A percentile compares a stretch with the other conserved stretches of the same genome.
These are phyloP conservation scores for Pogonus chalceus DNA, from an alignment of 1,140 invertebrate species.

Conservation along the genomic window DNA sequence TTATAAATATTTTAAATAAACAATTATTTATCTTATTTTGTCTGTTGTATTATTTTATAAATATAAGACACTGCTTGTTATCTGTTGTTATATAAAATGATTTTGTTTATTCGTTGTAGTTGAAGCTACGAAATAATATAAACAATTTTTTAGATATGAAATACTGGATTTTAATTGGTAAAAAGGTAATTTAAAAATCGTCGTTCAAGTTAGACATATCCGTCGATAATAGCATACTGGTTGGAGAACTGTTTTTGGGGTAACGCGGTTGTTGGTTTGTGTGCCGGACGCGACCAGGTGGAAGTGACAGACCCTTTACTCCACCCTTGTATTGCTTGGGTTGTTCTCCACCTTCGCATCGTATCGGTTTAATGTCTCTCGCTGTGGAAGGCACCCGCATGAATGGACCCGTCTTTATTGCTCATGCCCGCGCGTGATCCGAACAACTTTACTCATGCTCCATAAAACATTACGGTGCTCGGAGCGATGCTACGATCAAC, in stretches of 20 bases:
- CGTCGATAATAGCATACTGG: no score
- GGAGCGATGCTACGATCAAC: background rate
- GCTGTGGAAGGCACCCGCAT: conserved; percentile 3
- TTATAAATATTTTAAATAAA: no score
- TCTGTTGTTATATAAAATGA: no score
- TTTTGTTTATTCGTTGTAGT: no score
- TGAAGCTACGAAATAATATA: no score
- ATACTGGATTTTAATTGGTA: no score
- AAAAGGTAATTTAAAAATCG: no score
- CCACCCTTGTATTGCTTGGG: background rate
- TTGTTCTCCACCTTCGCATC: background rate
- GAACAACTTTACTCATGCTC: conserved; percentile 15
- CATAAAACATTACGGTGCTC: conserved; percentile 12
- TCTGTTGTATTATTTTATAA: no score
- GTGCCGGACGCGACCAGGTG: conserved; percentile 5
- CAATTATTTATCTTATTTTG: no score
- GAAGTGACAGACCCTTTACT: background rate
- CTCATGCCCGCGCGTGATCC: conserved; percentile 9
- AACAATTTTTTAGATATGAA: no score
- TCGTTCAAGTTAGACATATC: no score
- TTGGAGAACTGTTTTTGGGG: background rate
- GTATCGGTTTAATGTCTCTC: conserved; percentile 1
- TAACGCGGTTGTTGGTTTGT: background rate
- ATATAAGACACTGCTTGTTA: no score
- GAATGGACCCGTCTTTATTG: conserved; percentile 12